Evolutionary conservation across 2,888 invertebrate species (phyloP).

Genomic region (Perdita meconis): DNA sequence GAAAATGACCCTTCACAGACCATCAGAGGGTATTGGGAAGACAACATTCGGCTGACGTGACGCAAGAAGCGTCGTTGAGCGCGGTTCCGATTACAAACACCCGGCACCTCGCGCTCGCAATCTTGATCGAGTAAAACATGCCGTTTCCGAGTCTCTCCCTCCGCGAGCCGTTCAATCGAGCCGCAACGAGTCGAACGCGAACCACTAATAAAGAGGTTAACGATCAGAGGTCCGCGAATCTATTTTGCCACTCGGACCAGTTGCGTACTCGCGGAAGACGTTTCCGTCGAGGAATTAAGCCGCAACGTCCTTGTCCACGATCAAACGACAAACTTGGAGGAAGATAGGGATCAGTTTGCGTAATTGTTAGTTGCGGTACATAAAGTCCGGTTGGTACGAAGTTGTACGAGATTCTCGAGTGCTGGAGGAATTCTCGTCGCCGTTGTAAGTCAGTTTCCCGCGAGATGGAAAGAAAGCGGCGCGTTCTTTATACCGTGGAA

Average conservation of each 20-base stretch:
- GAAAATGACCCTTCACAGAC: no score
- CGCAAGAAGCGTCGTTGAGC: no score
- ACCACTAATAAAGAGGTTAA: slow-evolving; percentile 52
- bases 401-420: neutral
- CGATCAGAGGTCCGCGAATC: slow-evolving; percentile 33
- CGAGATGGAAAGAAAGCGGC: neutral
- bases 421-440: no score
- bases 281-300: slow-evolving; percentile 28
- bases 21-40: no score
- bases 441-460: neutral
- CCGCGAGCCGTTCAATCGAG: slow-evolving; percentile 20
- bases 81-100: no score
- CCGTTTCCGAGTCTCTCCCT: slow-evolving; percentile 26
- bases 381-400: neutral
- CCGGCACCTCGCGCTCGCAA: no score
- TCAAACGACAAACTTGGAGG: slow-evolving; percentile 48
- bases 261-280: slow-evolving; percentile 23
- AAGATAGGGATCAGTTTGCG: slow-evolving; percentile 28
- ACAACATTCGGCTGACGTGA: no score
- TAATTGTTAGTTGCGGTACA: slow-evolving; percentile 10
- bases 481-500: neutral
- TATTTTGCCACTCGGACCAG: slow-evolving; percentile 29
- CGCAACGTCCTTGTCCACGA: slow-evolving; percentile 46
- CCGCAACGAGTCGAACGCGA: slow-evolving; percentile 21
- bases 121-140: neutral